Conservation (phyloP, 2,888 invertebrate species). For the Drosophila neotestacea region DNA sequence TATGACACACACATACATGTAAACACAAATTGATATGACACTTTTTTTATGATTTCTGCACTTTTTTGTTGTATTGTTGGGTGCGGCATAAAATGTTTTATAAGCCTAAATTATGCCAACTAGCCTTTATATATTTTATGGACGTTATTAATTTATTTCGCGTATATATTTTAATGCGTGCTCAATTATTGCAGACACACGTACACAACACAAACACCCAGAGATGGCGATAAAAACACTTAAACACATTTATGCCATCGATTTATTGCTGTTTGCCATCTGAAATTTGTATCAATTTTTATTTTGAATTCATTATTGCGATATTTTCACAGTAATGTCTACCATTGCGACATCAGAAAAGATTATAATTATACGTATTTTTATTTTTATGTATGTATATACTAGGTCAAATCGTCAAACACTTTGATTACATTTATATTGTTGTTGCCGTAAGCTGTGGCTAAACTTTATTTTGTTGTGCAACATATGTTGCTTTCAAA, state of each 20-base stretch:
- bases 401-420: constrained; percentile 35
- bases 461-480: background rate
- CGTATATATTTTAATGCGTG: constrained; percentile 54
- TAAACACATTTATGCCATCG: constrained; percentile 58
- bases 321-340: constrained; percentile 21
- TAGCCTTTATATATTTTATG: constrained; percentile 40
- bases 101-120: constrained; percentile 47
- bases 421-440: constrained; percentile 33
- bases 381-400: background rate
- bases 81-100: constrained; percentile 48
- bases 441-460: constrained; percentile 11
- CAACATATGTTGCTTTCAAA: constrained; percentile 9
- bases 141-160: constrained; percentile 48
- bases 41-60: constrained; percentile 4
- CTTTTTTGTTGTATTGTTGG: constrained; percentile 8
- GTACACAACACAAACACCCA: constrained; percentile 10
- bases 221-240: constrained; percentile 24
- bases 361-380: background rate
- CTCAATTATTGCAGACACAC: constrained; percentile 47
- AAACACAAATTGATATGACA: constrained; percentile 36
- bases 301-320: constrained; percentile 20
- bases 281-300: constrained; percentile 35
- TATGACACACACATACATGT: constrained; percentile 23
- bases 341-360: constrained; percentile 30
- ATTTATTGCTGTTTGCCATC: constrained; percentile 64